Conservation (phyloP, 2,113 vertebrate species). For the Channa argus region DNA sequence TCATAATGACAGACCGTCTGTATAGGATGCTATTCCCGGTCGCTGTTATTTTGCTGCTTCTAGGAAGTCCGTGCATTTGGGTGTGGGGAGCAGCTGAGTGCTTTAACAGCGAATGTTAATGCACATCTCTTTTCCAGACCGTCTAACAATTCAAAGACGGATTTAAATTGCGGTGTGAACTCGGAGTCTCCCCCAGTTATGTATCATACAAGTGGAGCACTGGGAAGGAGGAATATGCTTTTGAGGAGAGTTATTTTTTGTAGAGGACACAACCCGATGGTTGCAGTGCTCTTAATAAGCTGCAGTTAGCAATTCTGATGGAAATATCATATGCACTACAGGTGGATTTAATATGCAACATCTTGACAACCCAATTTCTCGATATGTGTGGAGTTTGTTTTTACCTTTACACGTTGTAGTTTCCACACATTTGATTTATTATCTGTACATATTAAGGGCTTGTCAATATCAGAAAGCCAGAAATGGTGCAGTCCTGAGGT, state of each 20-base stretch:
- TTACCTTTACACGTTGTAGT: background rate
- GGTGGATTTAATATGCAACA: too few relatives aligned
- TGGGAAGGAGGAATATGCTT: too few relatives aligned
- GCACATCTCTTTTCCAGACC: constrained; percentile 63
- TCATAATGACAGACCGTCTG: constrained; percentile 76
- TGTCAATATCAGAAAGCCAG: background rate
- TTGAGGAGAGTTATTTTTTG: too few relatives aligned
- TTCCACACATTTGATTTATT: background rate
- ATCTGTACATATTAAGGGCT: background rate
- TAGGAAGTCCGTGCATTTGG: constrained; percentile 56
- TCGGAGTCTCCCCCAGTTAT: background rate
- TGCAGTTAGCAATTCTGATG: too few relatives aligned
- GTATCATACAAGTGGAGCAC: too few relatives aligned
- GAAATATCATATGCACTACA: too few relatives aligned
- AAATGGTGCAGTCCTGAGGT: background rate
- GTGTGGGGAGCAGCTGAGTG: constrained; percentile 45
- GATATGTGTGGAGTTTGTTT: too few relatives aligned
- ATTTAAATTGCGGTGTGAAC: constrained; percentile 8
- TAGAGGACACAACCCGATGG: too few relatives aligned
- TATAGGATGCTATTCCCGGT: constrained; percentile 71
- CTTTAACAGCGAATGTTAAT: constrained; percentile 40
- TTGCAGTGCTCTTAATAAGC: too few relatives aligned
- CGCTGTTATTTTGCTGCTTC: constrained; percentile 71
- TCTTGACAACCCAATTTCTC: too few relatives aligned
- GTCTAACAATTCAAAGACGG: constrained; percentile 22